Conservation (phyloP, 2,888 invertebrate genomes). For the Rhamnusium bicolor region DNA sequence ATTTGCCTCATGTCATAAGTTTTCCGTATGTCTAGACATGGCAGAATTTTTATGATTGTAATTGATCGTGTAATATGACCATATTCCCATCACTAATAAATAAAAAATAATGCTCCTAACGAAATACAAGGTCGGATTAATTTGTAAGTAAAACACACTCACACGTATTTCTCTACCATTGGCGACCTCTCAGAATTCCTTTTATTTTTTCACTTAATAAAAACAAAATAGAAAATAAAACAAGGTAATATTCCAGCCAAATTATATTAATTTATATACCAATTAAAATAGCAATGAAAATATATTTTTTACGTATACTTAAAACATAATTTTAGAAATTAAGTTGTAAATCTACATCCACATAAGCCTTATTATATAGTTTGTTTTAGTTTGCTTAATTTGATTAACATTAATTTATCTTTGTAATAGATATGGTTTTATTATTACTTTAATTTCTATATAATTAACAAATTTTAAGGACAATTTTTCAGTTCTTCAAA, state of each 20-base stretch:
- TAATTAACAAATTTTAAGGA: conserved; percentile 28
- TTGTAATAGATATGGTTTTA: conserved; percentile 43
- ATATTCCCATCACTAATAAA: too few species aligned
- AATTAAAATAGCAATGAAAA: conserved; percentile 31
- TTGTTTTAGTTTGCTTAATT: conserved; percentile 24
- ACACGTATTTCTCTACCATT: too few species aligned
- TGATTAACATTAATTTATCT: conserved; percentile 35
- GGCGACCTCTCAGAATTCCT: too few species aligned
- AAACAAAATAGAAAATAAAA: not conserved
- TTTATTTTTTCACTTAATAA: too few species aligned
- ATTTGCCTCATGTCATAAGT: too few species aligned
- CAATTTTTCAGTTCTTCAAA: conserved; percentile 44
- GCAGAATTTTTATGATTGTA: too few species aligned
- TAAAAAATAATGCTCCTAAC: too few species aligned
- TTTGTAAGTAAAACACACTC: too few species aligned
- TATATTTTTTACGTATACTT: conserved; percentile 22
- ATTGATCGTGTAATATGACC: too few species aligned
- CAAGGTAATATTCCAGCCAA: conserved; percentile 18
- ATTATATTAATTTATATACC: conserved; percentile 24
- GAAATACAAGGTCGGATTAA: too few species aligned
- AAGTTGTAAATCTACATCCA: conserved; percentile 24
- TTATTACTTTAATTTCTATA: conserved; percentile 41
- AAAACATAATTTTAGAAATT: conserved; percentile 29
- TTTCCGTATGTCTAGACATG: too few species aligned
- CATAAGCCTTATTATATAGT: conserved; percentile 17